Base-by-base conservation (phyloP, 2,113 vertebrate genomes). In the Phalacrocorax carbo region DNA sequence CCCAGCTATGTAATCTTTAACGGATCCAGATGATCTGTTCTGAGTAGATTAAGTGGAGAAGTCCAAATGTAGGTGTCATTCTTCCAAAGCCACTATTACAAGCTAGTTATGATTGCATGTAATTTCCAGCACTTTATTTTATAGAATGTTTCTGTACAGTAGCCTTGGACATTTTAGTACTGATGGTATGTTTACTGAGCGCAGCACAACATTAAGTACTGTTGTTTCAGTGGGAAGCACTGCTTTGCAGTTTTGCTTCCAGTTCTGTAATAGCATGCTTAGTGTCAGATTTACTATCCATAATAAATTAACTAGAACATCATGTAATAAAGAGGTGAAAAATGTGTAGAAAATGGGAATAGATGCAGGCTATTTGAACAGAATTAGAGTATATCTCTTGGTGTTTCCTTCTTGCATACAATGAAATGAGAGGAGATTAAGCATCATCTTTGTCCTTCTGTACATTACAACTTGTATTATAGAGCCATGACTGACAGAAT, bases 21-120 rank as follows among this genome's bases (percentile, higher is more conserved):
- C 66, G 32, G 62, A 38, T 70, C 22, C 18, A 64, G 4, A 22
- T 44, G 25, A 51, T 69, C 19, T 30, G 11, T 57, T 0, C 0
- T 29, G 42, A 57, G 40, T 44, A 73, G 40, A 58, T 83, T 22
- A 71, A 70, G 49, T 16, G 5, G 32, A 36, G 34, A 64, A 92
- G 40, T 83, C n/a, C 38, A 81, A 51, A 68, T 46, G 10, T 36
- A n/a, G 26, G 15, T 66, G 36, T 69, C 9, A 21, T 58, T 80
- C 57, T 86, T 73, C 25, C 60, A 61, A 58, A 83, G 1, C 11
- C 65, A 14, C n/a, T 82, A 2, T 64, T 57, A 44, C 57, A 65
- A 46, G 15, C 32, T 38, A 38, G 55, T 68, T 29, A 64, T 0
- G 1, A 38, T 58, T 84, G 15, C 26, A 3, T 62, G 26, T 34